These are phyloP conservation scores for Ochotona princeps DNA, from an alignment of 2,113 vertebrate species.

Conservation along the genomic window DNA sequence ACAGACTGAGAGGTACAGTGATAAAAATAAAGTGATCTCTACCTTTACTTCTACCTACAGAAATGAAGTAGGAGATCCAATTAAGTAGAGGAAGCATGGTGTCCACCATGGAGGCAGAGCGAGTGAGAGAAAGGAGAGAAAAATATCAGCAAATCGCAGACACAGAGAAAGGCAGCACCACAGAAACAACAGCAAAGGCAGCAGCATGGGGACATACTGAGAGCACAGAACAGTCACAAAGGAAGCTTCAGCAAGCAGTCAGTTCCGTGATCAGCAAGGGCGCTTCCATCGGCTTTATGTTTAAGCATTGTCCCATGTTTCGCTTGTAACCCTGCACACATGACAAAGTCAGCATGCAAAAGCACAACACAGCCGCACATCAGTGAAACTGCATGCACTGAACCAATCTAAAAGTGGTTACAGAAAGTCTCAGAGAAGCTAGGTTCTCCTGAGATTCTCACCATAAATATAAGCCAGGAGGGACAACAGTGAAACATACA, in stretches of 20 bases:
- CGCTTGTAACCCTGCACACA: constrained; percentile 67
- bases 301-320: constrained; percentile 68
- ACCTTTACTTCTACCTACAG: constrained; percentile 99
- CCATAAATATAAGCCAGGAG: constrained; percentile 30
- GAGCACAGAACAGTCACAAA: constrained; percentile 59
- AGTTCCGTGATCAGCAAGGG: constrained; percentile 39
- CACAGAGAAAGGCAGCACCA: constrained; percentile 50
- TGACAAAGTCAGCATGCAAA: constrained; percentile 80
- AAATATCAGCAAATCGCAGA: constrained; percentile 78
- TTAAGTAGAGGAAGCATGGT: constrained; percentile 83
- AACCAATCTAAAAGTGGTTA: constrained; percentile 55
- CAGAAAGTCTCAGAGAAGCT: constrained; percentile 67
- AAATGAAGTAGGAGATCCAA: constrained; percentile 86
- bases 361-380: constrained; percentile 61
- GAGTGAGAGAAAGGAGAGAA: constrained; percentile 75
- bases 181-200: constrained; percentile 40
- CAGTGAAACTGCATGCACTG: constrained; percentile 51
- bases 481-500: constrained; percentile 33
- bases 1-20: constrained; percentile 74
- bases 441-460: constrained; percentile 77
- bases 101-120: constrained; percentile 85
- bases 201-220: constrained; percentile 33
- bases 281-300: background rate
- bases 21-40: constrained; percentile 88
- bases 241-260: constrained; percentile 64